phyloP scores from a whole-genome alignment of 2,113 vertebrate species.

The Psittacara wagleri region DNA sequence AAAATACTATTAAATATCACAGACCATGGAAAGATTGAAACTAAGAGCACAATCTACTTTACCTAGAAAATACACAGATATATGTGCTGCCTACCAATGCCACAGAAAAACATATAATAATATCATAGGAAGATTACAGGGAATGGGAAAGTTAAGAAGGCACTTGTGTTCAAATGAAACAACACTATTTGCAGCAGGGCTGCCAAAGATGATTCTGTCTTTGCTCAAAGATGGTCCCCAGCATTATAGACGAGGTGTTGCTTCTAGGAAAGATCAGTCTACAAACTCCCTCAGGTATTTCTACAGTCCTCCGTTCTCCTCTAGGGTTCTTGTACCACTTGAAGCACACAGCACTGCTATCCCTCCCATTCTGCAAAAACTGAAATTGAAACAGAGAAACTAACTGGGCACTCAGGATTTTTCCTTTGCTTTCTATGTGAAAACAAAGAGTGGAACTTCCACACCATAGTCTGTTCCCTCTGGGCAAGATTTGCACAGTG shows the following conservation, averaged over 20 bases:
- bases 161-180: background rate
- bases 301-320: background rate
- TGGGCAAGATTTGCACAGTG: background rate
- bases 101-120: background rate
- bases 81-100: background rate
- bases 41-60: background rate
- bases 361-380: background rate
- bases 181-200: background rate
- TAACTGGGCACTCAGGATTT: background rate
- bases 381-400: background rate
- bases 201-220: background rate
- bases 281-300: background rate
- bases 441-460: background rate
- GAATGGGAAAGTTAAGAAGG: background rate
- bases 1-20: background rate
- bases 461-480: background rate
- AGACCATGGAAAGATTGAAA: background rate
- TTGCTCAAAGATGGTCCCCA: background rate
- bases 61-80: background rate
- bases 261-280: background rate
- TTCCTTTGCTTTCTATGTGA: background rate
- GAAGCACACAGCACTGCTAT: background rate
- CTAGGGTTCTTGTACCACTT: background rate
- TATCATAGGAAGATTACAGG: background rate
- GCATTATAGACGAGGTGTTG: background rate